A percentile compares a stretch with the other conserved stretches of the same genome.
Conservation (phyloP, 2,113 vertebrate genomes). For the Eurystomus gularis region DNA sequence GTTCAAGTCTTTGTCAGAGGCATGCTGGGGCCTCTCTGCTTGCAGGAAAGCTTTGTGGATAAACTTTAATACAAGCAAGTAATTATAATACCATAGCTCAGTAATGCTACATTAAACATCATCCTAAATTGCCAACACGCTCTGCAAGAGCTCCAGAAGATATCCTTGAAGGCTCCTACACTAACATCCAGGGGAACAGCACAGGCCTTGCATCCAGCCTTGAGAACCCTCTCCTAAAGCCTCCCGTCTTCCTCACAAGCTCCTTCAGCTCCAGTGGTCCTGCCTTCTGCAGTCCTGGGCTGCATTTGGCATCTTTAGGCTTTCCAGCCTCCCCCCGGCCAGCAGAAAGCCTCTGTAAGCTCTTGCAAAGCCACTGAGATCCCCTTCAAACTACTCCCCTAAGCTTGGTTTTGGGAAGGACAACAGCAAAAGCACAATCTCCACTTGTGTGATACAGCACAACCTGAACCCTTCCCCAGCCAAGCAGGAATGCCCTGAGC, state of each 20-base stretch:
- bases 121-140: neutral
- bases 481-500: neutral
- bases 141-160: neutral
- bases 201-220: rapidly evolving
- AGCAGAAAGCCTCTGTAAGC: neutral
- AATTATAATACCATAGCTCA: neutral
- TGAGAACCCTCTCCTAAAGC: neutral
- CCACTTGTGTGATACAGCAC: neutral
- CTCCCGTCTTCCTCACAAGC: rapidly evolving
- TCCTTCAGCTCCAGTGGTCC: neutral
- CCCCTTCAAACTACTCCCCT: neutral
- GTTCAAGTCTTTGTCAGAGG: neutral
- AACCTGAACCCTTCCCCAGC: neutral
- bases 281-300: neutral
- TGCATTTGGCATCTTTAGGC: neutral
- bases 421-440: neutral
- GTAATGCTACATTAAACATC: neutral
- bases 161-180: neutral
- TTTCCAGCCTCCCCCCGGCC: neutral
- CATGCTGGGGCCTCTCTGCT: neutral
- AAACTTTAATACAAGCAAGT: neutral
- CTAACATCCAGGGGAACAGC: neutral
- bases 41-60: neutral
- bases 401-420: neutral
- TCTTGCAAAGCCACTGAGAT: neutral